Evolutionary conservation across 2,113 vertebrate species (phyloP).

Genomic region (zebrafish (Danio rerio)): GRCz12tu NC_133196.1:17301501-17302000

Average conservation of each 20-base stretch:
- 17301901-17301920: conserved; percentile 2
- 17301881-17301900: conserved; percentile 45
- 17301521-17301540: conserved; percentile 54
- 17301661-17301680: conserved; percentile 27
- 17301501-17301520: background rate
- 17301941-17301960: background rate
- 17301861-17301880: conserved; percentile 16
- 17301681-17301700: too few relatives aligned
- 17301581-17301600: conserved; percentile 87
- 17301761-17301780: conserved; percentile 7
- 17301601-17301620: conserved; percentile 82
- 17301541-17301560: conserved; percentile 82
- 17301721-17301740: background rate
- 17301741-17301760: background rate
- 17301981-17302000: too few relatives aligned
- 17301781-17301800: conserved; percentile 1
- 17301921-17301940: background rate
- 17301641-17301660: background rate
- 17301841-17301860: conserved; percentile 32
- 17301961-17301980: background rate
- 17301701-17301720: background rate
- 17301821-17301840: conserved; percentile 5
- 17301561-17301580: conserved; percentile 81
- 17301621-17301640: conserved; percentile 71
- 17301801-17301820: conserved; percentile 27